Evolutionary conservation across 2,888 invertebrate genomes (phyloP), one percentile per base, ranked within the genome.

Genomic region (Patella pellucida): DNA sequence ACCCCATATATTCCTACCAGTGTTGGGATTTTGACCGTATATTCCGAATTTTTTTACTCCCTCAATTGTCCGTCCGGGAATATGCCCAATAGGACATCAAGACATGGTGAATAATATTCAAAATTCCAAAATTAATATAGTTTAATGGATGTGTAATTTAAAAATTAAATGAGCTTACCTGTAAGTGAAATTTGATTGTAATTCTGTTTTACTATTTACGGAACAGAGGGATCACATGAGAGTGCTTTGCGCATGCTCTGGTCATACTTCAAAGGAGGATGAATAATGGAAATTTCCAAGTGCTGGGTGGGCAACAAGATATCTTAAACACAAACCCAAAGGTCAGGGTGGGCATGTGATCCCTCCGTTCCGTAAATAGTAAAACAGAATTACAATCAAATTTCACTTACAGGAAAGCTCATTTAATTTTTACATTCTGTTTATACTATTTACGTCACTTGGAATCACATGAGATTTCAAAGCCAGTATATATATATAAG

Each of bases 171-270:
- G 16, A 56, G n/a, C 56, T 19, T 56, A n/a, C 16, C 56, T 19
- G 56, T n/a, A 56, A 19, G 56, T 56, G 56, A 56, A 56, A 19
- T 56, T 56, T 56, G 56, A 56, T 56, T 16, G 19, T n/a, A 56
- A 56, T 56, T 56, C 16, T 56, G 19, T 19, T 19, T 56, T 56
- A 15, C 56, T 56, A 19, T n/a, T 56, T 16, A 56, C 11, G 14
- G 19, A 15, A 19, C 56, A 5, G 16, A 19, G 56, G 19, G 56
- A 19, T 56, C 56, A 56, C 56, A 56, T 15, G 56, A 19, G 31
- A 41, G 31, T 41, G 31, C 31, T 41, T 41, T 41, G 31, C 31
- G 31, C 31, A 41, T 41, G 31, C 31, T 41, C 31, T 41, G 31
- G 31, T 41, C 31, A 41, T 41, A 41, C 31, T 41, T 41, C 31